These are phyloP conservation scores for Odiellus spinosus DNA, from an alignment of 2,888 invertebrate species.

Conservation along the genomic window DNA sequence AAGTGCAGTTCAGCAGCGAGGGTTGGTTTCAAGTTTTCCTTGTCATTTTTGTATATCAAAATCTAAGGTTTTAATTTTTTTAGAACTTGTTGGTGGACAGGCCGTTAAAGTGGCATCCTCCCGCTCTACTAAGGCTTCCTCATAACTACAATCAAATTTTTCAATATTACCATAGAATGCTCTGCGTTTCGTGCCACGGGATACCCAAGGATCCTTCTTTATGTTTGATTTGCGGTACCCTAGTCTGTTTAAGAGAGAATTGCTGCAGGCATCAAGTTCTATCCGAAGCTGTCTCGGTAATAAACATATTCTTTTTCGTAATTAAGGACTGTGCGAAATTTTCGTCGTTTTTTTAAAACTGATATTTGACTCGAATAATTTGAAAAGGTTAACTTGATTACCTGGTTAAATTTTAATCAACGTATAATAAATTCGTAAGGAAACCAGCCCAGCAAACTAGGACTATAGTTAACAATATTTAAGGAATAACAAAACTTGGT, in stretches of 20 bases:
- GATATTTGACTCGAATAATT: no score
- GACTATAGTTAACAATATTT: no score
- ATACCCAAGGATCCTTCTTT: conserved; percentile 81
- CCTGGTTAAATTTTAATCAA: no score
- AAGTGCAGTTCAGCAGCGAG: conserved; percentile 42
- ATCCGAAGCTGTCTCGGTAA: conserved; percentile 59
- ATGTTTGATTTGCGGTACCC: conserved; percentile 79
- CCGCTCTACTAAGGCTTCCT: conserved; percentile 67
- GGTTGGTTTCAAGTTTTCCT: conserved; percentile 20
- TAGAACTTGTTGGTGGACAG: conserved; percentile 38
- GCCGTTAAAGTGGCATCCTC: conserved; percentile 62
- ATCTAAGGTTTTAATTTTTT: conserved; percentile 1
- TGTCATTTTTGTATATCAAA: background rate
- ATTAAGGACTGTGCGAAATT: no score
- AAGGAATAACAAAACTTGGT: no score
- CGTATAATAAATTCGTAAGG: no score
- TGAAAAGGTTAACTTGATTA: no score
- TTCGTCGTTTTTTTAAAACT: conserved; percentile 3
- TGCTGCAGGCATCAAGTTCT: conserved; percentile 63
- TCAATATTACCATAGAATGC: conserved; percentile 77
- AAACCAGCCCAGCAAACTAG: no score
- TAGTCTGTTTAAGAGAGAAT: conserved; percentile 75
- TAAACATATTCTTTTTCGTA: conserved; percentile 7
- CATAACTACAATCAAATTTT: conserved; percentile 81
- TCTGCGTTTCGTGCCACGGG: conserved; percentile 72